Evolutionary conservation across 2,113 vertebrate species (phyloP), one percentile per base, ranked within the genome.

Genomic region (Rana temporaria): DNA sequence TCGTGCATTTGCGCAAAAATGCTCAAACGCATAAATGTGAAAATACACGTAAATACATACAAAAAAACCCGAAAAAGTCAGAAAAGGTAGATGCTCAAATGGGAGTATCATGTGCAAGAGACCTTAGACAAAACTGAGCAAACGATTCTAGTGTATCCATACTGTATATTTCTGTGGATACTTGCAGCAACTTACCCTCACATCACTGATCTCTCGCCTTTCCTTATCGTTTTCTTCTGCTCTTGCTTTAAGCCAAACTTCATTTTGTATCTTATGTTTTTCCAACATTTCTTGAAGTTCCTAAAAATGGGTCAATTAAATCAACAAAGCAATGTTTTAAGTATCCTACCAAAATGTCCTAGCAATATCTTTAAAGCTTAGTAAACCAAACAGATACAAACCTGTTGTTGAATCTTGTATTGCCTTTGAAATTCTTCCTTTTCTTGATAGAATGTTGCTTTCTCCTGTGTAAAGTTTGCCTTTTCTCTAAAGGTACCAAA

Each of bases 211-310:
- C 56, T 92, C 89, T 83, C 85, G 92, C 86, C 87, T 91, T 88
- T 95, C 87, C 64, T 86, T 87, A 87, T 90, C 86, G 3, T 94
- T 96, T 75, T 94, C 90, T 38, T 93, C 90, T 0, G 85, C 90
- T n/a, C 87, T 89, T 4, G 87, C 89, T 81, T 88, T 88, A 2
- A 95, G 86, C 90, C 90, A 94, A 0, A 87, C 85, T 86, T 93
- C 89, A 2, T 94, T 95, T 88, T 92, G 90, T 34, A 12, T 62
- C 66, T 90, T 91, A 86, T 94, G 90, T 64, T 89, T 92, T 84
- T 90, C 89, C 60, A 94, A 52, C 89, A 94, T 91, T 71, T 91
- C 89, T 65, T 92, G 87, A 9, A 91, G 71, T 81, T 94, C 88
- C 90, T 94, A 74, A 75, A 84, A 3, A 74, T 34, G 85, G 78